A percentile compares a stretch with the other conserved stretches of the same genome.
These are phyloP conservation scores for Caenorhabditis tropicalis DNA, from an alignment of 1,140 invertebrate genomes.

Conservation along the genomic window DNA sequence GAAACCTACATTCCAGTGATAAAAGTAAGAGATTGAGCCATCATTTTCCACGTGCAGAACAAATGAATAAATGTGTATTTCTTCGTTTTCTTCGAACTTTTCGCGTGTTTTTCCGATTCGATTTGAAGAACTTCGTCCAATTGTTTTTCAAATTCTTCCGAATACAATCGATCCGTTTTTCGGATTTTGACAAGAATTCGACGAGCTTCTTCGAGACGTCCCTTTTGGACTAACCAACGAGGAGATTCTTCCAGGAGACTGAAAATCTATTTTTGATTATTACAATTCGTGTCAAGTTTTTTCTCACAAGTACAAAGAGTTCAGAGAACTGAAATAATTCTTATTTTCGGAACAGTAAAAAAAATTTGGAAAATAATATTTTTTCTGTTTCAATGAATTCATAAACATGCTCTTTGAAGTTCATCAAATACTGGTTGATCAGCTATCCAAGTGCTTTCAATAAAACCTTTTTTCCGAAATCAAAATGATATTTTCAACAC, in stretches of 20 bases:
- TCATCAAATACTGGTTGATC: background rate
- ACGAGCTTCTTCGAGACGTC: background rate
- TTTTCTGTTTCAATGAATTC: background rate
- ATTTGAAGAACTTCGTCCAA: conserved; percentile 9
- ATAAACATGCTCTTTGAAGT: background rate
- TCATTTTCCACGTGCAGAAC: conserved; percentile 51
- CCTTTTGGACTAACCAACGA: conserved; percentile 46
- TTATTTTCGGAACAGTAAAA: too few species aligned
- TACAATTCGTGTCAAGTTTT: too few species aligned
- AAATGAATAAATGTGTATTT: conserved; percentile 47
- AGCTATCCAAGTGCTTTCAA: too few species aligned
- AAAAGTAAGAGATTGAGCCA: conserved; percentile 21
- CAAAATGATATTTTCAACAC: too few species aligned
- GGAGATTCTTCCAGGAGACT: conserved; percentile 31
- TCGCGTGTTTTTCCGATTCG: conserved; percentile 26
- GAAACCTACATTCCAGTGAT: conserved; percentile 40
- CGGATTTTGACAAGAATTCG: background rate
- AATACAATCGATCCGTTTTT: conserved; percentile 11
- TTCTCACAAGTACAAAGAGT: too few species aligned
- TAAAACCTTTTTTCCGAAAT: too few species aligned
- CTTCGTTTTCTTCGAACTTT: conserved; percentile 23
- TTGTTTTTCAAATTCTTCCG: background rate
- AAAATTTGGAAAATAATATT: too few species aligned
- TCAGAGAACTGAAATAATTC: too few species aligned
- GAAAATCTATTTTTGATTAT: background rate